These are phyloP conservation scores for Sesia apiformis DNA, from an alignment of 2,888 invertebrate species.

Conservation along the genomic window DNA sequence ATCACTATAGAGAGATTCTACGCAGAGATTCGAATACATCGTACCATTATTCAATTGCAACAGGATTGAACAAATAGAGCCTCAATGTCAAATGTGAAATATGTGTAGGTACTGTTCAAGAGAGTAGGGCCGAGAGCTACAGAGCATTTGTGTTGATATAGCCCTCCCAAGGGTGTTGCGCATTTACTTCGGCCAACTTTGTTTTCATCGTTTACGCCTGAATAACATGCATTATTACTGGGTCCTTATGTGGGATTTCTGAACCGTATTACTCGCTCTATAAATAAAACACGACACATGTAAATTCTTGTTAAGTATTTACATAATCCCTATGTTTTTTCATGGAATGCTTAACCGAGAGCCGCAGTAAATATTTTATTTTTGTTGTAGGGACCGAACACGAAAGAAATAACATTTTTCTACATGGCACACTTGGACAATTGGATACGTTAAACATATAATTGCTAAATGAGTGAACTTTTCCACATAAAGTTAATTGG, in stretches of 20 bases:
- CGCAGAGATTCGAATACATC: neutral
- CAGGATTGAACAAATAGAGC: neutral
- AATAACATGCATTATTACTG: constrained; percentile 10
- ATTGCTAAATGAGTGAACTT: constrained; percentile 9
- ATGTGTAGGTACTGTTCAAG: neutral
- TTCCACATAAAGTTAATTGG: constrained; percentile 18
- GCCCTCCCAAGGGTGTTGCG: neutral
- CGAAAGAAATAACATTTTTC: neutral
- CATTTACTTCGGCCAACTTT: constrained; percentile 1
- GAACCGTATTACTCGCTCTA: constrained; percentile 10
- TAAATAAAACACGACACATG: constrained; percentile 16
- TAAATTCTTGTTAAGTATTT: constrained; percentile 11
- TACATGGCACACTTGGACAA: neutral
- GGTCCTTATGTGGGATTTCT: constrained; percentile 7
- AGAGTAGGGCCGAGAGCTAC: neutral
- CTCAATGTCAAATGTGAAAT: neutral
- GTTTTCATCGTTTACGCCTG: constrained; percentile 3
- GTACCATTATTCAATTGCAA: neutral
- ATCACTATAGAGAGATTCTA: neutral
- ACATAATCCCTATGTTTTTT: constrained; percentile 7
- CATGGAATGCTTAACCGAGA: constrained; percentile 2
- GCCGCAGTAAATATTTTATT: constrained; percentile 3
- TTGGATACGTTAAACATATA: constrained; percentile 2
- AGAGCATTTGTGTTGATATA: neutral
- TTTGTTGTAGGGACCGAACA: neutral